Base-by-base conservation (phyloP, 2,113 vertebrate genomes). In the Hypanus sabinus region DNA sequence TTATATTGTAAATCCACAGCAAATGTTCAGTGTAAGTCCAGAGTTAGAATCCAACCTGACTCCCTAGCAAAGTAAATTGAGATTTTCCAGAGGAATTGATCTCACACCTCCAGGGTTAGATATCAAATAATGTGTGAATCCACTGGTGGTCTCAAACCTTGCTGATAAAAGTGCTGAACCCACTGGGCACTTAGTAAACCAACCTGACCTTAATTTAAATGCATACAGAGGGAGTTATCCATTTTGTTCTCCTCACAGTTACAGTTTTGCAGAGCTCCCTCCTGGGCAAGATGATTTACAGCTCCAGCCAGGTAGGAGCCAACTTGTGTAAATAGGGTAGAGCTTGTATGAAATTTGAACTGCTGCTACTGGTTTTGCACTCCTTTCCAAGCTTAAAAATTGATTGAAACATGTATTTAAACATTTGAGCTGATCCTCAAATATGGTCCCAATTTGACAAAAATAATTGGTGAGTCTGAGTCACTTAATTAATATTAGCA, bases 391-490 rank as follows among this genome's bases (percentile, higher is more conserved):
- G 80, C 38, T 3, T 27, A 14, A n/a, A 65, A 88, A 65, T 65
- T 11, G n/a, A 57, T 88, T 65, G 60, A 88, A 88, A 88, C 57
- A 88, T n/a, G 85, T 16, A 65, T 33, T 55, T 88, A 62, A 88
- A 88, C n/a, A 62, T 88, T 33, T n/a, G 57, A 88, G 30, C 30
- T 88, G 85, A 88, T 57, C 57, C 85, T 88, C 30, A 88, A 88
- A 65, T 6, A 33, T 65, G 30, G 85, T n/a, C 85, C 57, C 85
- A 88, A 88, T 60, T n/a, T 88, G 57, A 27, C 57, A 88, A 85
- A 10, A 85, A 57, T 57, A 85, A 81, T 60, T 65, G 57, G 57
- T 62, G 85, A n/a, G n/a, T 30, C 27, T 60, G 16, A 62, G 6
- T 60, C 30, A 60, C 85, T 65, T 24, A 88, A 65, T 33, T 88